Evolutionary conservation across 2,113 vertebrate genomes (phyloP), one percentile per base, ranked within the genome.

Genomic region (Clarias gariepinus): DNA sequence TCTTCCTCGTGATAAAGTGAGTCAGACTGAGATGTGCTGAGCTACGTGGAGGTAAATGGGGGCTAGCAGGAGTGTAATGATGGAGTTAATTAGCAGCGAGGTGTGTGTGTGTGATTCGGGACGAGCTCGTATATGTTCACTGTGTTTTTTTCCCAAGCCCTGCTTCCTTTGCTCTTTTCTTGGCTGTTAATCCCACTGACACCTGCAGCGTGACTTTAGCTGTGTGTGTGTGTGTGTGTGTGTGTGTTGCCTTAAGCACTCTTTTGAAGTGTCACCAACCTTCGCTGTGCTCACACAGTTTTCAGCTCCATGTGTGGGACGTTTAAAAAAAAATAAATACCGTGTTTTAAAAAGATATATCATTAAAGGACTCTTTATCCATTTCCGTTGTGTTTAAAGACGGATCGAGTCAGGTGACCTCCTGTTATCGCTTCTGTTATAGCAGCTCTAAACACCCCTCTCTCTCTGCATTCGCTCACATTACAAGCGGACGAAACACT

Each of bases 31-130:
- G 85, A 69, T 55, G 23, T 81, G 58, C 61, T 3, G 71, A 60
- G 57, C 12, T 57, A 55, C 41, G n/a, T 64, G n/a, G 58, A 47
- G 82, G 41, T 16, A 21, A 81, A 33, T 71, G 53, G 30, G 33
- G 52, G 66, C 55, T 28, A 41, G 66, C 58, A 12, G 79, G 69
- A 55, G 85, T 76, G 80, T 61, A 66, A n/a, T 30, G 19, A 87
- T 74, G 81, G 64, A 25, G 25, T 12, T 86, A 86, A 86, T 87
- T 82, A 82, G 58, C 19, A 18, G 55, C 13, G 57, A 60, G 69
- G 78, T 61, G 25, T 21, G 58, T 25, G 78, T 61, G 25, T 21
- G 58, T 25, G 9, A 18, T 53, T 64, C 41, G 15, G 3, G 19
- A 19, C 7, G 8, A 73, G 12, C 25, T 52, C 47, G 9, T 1